phyloP scores from a whole-genome alignment of 1,140 invertebrate genomes.

The Orchestia grillus region DNA sequence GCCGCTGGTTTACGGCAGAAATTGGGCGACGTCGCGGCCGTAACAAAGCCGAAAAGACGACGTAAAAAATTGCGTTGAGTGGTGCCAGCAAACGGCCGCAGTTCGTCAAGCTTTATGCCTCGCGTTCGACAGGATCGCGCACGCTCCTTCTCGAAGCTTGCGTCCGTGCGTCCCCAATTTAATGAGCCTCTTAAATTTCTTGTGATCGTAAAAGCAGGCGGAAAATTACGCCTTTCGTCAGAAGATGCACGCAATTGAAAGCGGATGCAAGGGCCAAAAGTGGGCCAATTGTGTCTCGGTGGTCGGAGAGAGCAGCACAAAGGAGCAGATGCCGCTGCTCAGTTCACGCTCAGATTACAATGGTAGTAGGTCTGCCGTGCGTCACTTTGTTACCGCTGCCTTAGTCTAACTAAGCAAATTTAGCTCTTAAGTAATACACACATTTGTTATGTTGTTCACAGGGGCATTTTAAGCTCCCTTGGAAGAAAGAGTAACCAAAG shows the following conservation, averaged over 20 bases:
- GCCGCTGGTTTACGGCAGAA: background rate
- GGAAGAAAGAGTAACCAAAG: background rate
- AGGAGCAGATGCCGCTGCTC: background rate
- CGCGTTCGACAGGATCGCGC: background rate
- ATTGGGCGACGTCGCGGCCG: background rate
- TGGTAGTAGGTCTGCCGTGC: background rate
- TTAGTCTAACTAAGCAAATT: background rate
- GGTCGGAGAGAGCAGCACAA: background rate
- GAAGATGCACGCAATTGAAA: slow-evolving; percentile 48
- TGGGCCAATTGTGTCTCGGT: background rate
- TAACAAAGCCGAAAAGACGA: slow-evolving; percentile 4
- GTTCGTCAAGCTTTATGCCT: slow-evolving; percentile 49
- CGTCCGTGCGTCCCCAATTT: slow-evolving; percentile 30
- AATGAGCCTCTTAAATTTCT: slow-evolving; percentile 54
- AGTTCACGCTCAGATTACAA: background rate
- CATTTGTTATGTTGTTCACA: background rate
- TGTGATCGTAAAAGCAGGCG: slow-evolving; percentile 48
- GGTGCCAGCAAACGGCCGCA: slow-evolving; percentile 16
- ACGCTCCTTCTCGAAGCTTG: slow-evolving; percentile 22
- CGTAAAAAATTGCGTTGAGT: slow-evolving; percentile 44
- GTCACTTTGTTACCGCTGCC: background rate
- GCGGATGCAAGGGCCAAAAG: background rate
- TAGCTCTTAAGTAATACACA: background rate
- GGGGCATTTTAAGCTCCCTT: background rate
- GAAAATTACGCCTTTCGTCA: slow-evolving; percentile 51